Evolutionary conservation across 2,113 vertebrate species (phyloP).

Genomic region (Verasper variegatus): DNA sequence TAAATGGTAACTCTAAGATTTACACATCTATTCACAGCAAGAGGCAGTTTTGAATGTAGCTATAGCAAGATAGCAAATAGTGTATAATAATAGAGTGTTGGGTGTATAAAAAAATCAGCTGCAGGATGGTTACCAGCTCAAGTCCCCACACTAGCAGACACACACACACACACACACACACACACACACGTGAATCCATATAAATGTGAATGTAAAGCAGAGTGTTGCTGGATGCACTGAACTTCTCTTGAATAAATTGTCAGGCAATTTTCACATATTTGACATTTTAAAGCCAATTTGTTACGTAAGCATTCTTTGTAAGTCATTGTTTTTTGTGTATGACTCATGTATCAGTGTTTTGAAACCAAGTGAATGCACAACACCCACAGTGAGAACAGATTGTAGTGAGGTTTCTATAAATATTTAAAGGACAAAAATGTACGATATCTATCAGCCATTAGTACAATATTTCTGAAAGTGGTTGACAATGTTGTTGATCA

Average conservation of each 20-base stretch:
- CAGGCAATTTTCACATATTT: slow-evolving; percentile 5
- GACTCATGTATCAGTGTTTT: slow-evolving; percentile 29
- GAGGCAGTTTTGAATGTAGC: too few species aligned
- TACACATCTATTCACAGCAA: too few species aligned
- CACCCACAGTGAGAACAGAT: slow-evolving; percentile 17
- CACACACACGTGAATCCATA: background rate
- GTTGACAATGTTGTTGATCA: slow-evolving; percentile 29
- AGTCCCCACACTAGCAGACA: too few species aligned
- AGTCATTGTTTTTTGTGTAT: slow-evolving; percentile 19
- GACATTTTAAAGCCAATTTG: slow-evolving; percentile 6
- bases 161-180: background rate
- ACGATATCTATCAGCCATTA: slow-evolving; percentile 12
- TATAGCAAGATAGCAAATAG: too few species aligned
- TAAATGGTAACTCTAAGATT: background rate
- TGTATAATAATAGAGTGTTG: background rate
- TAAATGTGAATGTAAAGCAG: background rate
- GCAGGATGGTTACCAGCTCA: too few species aligned
- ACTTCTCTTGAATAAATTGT: background rate
- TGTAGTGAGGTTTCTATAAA: slow-evolving; percentile 22
- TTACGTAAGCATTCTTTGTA: slow-evolving; percentile 26
- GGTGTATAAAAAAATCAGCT: background rate
- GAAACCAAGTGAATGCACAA: slow-evolving; percentile 12
- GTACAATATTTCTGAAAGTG: slow-evolving; percentile 12
- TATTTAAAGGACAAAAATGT: slow-evolving; percentile 28
- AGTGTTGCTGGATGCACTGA: background rate